Evolutionary conservation across 2,113 vertebrate genomes (phyloP).

Genomic region (Tenrec ecaudatus): DNA sequence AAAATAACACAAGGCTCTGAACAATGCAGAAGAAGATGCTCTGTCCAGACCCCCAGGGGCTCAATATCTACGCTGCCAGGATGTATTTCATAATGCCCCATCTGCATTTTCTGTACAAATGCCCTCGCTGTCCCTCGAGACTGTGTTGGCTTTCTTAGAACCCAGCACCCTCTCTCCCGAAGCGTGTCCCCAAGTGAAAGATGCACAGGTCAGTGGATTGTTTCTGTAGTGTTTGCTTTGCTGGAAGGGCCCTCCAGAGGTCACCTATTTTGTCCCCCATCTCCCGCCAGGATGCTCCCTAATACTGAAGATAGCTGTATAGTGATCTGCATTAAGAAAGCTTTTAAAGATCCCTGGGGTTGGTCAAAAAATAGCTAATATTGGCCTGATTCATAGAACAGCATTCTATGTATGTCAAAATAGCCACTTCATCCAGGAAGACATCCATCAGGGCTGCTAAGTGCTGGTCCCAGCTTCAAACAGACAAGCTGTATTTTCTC

Average conservation of each 20-base stretch:
- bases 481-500: slow-evolving; percentile 66
- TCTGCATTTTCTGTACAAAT: slow-evolving; percentile 25
- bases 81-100: background rate
- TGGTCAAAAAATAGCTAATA: slow-evolving; percentile 81
- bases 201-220: slow-evolving; percentile 48
- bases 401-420: slow-evolving; percentile 71
- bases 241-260: slow-evolving; percentile 58
- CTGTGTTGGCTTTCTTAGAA: slow-evolving; percentile 54
- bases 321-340: slow-evolving; percentile 80
- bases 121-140: background rate
- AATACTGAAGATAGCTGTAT: slow-evolving; percentile 74
- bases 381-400: slow-evolving; percentile 77
- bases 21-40: background rate
- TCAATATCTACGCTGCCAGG: background rate
- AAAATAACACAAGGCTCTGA: slow-evolving; percentile 1
- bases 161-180: slow-evolving; percentile 18
- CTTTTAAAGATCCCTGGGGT: slow-evolving; percentile 82
- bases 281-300: slow-evolving; percentile 62
- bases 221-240: slow-evolving; percentile 63
- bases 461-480: slow-evolving; percentile 58
- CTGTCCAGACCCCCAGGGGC: background rate
- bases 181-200: slow-evolving; percentile 53
- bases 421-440: slow-evolving; percentile 76
- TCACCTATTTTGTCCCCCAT: slow-evolving; percentile 37
- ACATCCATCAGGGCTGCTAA: slow-evolving; percentile 72